These are phyloP conservation scores for Drosophila aldrichi DNA, from an alignment of 2,888 invertebrate species.

Conservation along the genomic window DNA sequence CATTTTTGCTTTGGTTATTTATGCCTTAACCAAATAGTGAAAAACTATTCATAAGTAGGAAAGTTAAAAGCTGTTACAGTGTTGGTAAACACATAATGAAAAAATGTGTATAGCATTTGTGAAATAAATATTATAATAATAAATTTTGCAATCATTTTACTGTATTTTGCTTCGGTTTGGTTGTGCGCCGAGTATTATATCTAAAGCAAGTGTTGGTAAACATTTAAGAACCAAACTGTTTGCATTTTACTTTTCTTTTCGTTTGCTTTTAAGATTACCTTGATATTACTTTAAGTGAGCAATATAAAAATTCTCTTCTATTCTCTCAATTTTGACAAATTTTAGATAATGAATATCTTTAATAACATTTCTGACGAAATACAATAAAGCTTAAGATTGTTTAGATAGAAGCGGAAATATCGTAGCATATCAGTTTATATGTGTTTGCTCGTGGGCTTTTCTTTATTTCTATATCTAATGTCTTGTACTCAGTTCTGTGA, in stretches of 20 bases:
- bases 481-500: background rate
- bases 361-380: slow-evolving; percentile 1
- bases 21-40: slow-evolving; percentile 35
- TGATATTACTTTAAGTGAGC: background rate
- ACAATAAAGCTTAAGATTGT: background rate
- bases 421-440: slow-evolving; percentile 6
- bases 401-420: slow-evolving; percentile 20
- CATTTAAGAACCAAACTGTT: background rate
- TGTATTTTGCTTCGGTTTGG: background rate
- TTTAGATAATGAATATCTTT: background rate
- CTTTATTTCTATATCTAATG: background rate
- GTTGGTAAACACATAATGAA: background rate
- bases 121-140: background rate
- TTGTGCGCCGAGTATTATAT: no score
- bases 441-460: background rate
- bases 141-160: background rate
- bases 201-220: background rate
- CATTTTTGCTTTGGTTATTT: slow-evolving; percentile 33
- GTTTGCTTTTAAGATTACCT: background rate
- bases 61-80: background rate
- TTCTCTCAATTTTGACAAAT: background rate
- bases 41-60: background rate
- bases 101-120: background rate
- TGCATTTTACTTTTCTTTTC: background rate
- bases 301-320: background rate